Evolutionary conservation across 2,888 invertebrate species (phyloP).

Genomic region (Resseliella maxima): DNA sequence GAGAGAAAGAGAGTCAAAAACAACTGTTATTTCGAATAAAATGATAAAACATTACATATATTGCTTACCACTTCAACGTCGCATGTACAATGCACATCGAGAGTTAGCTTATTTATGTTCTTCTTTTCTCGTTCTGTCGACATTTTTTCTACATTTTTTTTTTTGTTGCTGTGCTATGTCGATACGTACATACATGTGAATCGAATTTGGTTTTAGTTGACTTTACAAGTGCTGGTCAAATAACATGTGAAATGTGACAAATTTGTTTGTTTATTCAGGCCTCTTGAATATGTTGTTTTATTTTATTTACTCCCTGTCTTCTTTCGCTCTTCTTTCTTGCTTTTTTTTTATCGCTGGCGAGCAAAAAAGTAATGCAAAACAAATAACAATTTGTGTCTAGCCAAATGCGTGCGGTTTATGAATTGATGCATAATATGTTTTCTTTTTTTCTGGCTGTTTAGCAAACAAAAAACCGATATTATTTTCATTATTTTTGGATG

Average conservation of each 20-base stretch:
- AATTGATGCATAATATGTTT: background rate
- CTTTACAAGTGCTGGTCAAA: slow-evolving; percentile 8
- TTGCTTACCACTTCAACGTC: background rate
- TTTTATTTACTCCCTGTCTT: background rate
- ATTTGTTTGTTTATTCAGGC: slow-evolving; percentile 46
- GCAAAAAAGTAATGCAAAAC: background rate
- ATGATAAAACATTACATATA: background rate
- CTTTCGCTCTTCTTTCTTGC: no score
- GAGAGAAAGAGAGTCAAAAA: background rate
- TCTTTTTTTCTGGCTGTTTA: background rate
- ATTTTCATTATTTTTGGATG: background rate
- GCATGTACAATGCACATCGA: background rate
- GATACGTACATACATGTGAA: background rate
- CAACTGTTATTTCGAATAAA: slow-evolving; percentile 5
- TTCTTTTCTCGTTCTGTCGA: background rate
- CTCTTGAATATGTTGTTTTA: background rate
- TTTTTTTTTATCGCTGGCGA: background rate
- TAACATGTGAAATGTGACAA: slow-evolving; percentile 40
- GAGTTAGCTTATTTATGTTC: slow-evolving; percentile 1
- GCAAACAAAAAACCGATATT: background rate
- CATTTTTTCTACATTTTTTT: no score
- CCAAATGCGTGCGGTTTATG: slow-evolving; percentile 24
- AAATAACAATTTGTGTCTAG: background rate
- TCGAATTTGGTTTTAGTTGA: background rate
- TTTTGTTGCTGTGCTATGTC: background rate